These are phyloP conservation scores for Anastrepha obliqua DNA, from an alignment of 1,140 invertebrate genomes.

Conservation along the genomic window DNA sequence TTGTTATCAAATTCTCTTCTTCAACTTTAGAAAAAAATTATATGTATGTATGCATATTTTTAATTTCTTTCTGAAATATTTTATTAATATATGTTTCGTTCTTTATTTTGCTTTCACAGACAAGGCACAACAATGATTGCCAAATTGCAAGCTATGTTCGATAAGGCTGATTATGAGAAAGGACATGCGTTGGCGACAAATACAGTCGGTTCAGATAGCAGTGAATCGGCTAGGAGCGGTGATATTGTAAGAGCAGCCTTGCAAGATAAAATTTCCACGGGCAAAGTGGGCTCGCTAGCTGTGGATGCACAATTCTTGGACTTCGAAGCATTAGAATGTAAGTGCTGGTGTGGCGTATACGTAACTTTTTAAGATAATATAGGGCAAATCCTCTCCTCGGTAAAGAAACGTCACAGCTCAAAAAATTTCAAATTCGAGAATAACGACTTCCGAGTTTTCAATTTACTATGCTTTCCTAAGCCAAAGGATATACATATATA, in stretches of 20 bases:
- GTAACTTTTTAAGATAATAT: neutral
- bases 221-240: constrained; percentile 72
- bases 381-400: too few species aligned
- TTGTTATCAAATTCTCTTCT: too few species aligned
- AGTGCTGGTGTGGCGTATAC: constrained; percentile 60
- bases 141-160: constrained; percentile 80
- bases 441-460: too few species aligned
- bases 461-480: too few species aligned
- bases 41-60: neutral
- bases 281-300: constrained; percentile 84
- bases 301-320: constrained; percentile 86
- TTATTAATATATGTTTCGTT: constrained; percentile 52
- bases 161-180: constrained; percentile 80
- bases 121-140: constrained; percentile 79
- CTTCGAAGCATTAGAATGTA: constrained; percentile 80
- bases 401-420: too few species aligned
- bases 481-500: too few species aligned
- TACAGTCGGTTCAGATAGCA: constrained; percentile 69
- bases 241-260: constrained; percentile 78
- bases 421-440: too few species aligned
- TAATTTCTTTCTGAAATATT: neutral
- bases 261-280: constrained; percentile 81
- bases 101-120: constrained; percentile 67
- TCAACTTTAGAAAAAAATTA: too few species aligned
- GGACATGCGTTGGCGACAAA: constrained; percentile 74